Conservation (phyloP, 1,140 invertebrate species). For the Bombyx mori region DNA sequence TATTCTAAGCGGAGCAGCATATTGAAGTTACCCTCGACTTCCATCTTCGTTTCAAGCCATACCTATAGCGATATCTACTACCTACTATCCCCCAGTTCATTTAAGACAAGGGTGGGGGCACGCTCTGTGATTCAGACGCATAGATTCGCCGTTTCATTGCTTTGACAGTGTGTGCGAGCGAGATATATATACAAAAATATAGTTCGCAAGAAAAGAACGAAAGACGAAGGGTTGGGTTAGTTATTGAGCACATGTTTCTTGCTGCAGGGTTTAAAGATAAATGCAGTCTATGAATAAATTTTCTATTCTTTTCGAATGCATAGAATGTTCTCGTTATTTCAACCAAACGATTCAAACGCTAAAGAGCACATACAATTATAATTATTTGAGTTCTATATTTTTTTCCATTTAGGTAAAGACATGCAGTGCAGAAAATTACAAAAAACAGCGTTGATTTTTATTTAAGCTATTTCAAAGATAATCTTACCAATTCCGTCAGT, state of each 20-base stretch:
- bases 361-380: no score
- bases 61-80: conserved; percentile 33
- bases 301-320: conserved; percentile 2
- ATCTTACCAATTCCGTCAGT: no score
- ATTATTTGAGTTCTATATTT: no score
- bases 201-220: conserved; percentile 29
- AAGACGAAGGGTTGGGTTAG: conserved; percentile 46
- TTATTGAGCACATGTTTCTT: conserved; percentile 49
- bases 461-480: no score
- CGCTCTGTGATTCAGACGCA: conserved; percentile 52
- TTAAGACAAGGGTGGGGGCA: conserved; percentile 57
- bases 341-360: no score
- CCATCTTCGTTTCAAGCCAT: no score
- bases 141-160: conserved; percentile 58
- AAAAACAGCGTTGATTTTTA: no score
- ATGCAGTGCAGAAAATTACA: no score
- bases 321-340: no score
- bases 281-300: conserved; percentile 19
- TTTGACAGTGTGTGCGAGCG: conserved; percentile 44
- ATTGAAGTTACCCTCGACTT: not conserved
- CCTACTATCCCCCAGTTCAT: conserved; percentile 47
- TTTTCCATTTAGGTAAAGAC: no score
- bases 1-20: not conserved
- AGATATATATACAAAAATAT: conserved; percentile 20
- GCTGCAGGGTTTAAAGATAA: conserved; percentile 15